Evolutionary conservation across 1,140 invertebrate species (phyloP), one percentile per base, ranked within the genome.

Genomic region (Drosophila miranda): DNA sequence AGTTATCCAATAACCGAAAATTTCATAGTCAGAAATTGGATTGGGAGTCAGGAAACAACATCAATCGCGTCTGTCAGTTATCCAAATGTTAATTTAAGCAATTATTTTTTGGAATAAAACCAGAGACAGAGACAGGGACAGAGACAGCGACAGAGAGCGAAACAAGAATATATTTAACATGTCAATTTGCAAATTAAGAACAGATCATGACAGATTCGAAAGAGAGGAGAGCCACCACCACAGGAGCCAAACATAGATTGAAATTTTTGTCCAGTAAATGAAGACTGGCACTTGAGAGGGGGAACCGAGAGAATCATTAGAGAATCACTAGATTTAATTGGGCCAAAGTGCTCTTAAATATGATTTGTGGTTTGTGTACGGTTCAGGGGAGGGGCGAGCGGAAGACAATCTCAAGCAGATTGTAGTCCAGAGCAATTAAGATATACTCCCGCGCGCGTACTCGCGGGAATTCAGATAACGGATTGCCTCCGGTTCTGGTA

Each of bases 81-180:
- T 87, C 78, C 71, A 72, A 82, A 87, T 87, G 78, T 88, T 87
- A 82, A 87, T 87, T 87, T 87, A 87, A 87, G 87, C 82, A 87
- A 87, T 87, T 87, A 87, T 87, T 81, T 71, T 71, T 21, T 30
- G 34, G 11, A 38, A 38, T 38, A 38, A 11, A 38, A 3, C 11
- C 11, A 38, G 34, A 38, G 5, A 26, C 23, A 13, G n/a, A n/a
- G n/a, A n/a, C n/a, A n/a, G n/a, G n/a, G n/a, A n/a, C n/a, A n/a
- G 46, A 9, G 23, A 9, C 42, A 26, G 41, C 8, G n/a, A 14
- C 14, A 23, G 45, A 34, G 14, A 43, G 44, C 11, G 46, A n/a
- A 6, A 21, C 26, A 6, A 42, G 42, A 46, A 19, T 46, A 28
- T 63, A 49, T 70, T 73, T 75, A 73, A 75, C 83, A 82, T 87